Base-by-base conservation (phyloP, 2,113 vertebrate genomes). In the Muntiacus muntjak region DNA sequence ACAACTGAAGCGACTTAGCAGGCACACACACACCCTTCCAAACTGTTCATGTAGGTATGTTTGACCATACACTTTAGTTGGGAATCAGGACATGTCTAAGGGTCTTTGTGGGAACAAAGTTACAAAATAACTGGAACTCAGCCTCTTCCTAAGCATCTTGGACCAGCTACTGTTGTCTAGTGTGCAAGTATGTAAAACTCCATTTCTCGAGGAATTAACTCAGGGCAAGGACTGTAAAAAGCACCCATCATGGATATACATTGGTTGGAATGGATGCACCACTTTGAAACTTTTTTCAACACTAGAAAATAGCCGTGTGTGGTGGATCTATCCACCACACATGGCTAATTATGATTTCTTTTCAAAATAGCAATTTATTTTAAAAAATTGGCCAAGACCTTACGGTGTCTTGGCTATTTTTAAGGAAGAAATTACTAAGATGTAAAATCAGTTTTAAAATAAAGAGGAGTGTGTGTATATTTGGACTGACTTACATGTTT, bases 311-410 rank as follows among this genome's bases (percentile, higher is more conserved):
- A 92, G 84, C 71, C 94, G 8, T 81, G 91, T 97, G 54, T 88
- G 96, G 93, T 96, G 95, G 79, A 94, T 98, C 95, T 98, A 90
- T 92, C 91, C 26, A 93, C 67, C 91, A 78, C 67, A 5, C 74
- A 17, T 50, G 74, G 93, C 81, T 97, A 97, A 98, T 98, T 98
- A 97, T 79, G 92, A 97, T 33, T 40, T 71, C 84, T 86, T 93
- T 89, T 78, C 95, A 97, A 90, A 98, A 96, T 26, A 96, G 57
- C 89, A 94, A 79, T 89, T 94, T 87, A 64, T 92, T 23, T 23
- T 13, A 54, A 91, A 95, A 92, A 93, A 43, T 40, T 45, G 1
- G 50, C 81, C 82, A 9, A 96, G 97, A 95, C 81, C 94, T 28
- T 91, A 87, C 79, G 60, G 36, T 86, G 94, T 89, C 95, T 94